Conservation (phyloP, 2,888 invertebrate species). For the Cenopis cana region DNA sequence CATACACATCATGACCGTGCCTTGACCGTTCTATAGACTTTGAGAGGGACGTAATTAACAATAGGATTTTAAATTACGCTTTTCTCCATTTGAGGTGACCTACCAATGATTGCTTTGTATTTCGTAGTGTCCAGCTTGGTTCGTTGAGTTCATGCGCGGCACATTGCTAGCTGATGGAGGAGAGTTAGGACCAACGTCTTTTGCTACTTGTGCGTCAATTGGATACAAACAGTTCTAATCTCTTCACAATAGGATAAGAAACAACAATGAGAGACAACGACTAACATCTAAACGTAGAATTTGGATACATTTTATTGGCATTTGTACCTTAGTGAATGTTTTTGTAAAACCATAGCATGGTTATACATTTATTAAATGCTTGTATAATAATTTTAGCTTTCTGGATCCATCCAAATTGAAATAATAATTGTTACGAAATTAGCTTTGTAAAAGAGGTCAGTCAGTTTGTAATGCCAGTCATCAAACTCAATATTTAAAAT, state of each 20-base stretch:
- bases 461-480: too few relatives aligned
- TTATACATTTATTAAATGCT: slow-evolving; percentile 21
- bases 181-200: slow-evolving; percentile 73
- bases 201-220: slow-evolving; percentile 73
- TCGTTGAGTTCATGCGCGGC: slow-evolving; percentile 60
- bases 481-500: slow-evolving; percentile 11
- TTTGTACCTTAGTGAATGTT: slow-evolving; percentile 50
- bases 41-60: slow-evolving; percentile 85
- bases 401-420: slow-evolving; percentile 38
- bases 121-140: slow-evolving; percentile 70
- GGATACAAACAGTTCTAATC: slow-evolving; percentile 65
- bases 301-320: slow-evolving; percentile 67
- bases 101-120: slow-evolving; percentile 72
- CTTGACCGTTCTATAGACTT: slow-evolving; percentile 85
- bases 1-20: slow-evolving; percentile 85
- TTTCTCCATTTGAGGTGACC: slow-evolving; percentile 67
- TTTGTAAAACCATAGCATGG: slow-evolving; percentile 36
- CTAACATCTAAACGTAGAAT: slow-evolving; percentile 63
- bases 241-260: slow-evolving; percentile 72
- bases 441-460: slow-evolving; percentile 34
- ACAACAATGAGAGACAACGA: slow-evolving; percentile 77
- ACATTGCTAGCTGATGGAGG: slow-evolving; percentile 60
- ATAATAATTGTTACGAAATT: slow-evolving; percentile 18
- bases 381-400: slow-evolving; percentile 33
- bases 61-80: slow-evolving; percentile 79